Base-by-base conservation (phyloP, 2,888 invertebrate genomes). In the Thymelicus lineola region DNA sequence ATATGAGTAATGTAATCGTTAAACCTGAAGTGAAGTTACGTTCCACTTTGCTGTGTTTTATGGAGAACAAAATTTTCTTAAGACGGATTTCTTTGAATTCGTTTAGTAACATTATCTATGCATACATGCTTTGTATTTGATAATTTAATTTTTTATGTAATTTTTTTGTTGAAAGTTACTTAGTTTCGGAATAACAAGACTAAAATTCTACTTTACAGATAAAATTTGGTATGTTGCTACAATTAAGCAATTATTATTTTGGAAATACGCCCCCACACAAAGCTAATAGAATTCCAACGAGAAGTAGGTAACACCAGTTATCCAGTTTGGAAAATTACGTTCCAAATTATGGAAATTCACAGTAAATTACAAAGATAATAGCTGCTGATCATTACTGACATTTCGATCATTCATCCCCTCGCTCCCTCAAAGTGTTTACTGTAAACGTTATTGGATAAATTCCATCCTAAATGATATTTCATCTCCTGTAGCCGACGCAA, bases 401-500 rank as follows among this genome's bases (percentile, higher is more conserved):
- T 69, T 38, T 17, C 57, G 20, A 57, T 63, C 36, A 50, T 62
- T 68, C 63, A 58, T 48, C 55, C 58, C 48, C 7, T 46, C 7
- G 17, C 36, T 59, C 48, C 7, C 38, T 17, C 9, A 46, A 64
- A 28, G 38, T 58, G 42, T 69, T 46, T 36, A 57, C 28, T 63
- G 28, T 42, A 69, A 62, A 50, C 12, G 28, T 58, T 69, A 69
- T 69, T 69, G 50, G 28, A 63, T 69, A 59, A 63, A 63, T 69
- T 69, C 63, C 63, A 58, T 64, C 35, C 63, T 59, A 50, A 69
- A 63, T 69, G 17, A 69, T 85, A 87, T 89, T 91, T 89, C 91
- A 91, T 92, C 90, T 91, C 90, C 90, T 85, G 82, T 83, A 87
- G 86, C 86, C 87, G 84, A 80, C 81, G 72, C 81, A 90, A 92